These are phyloP conservation scores for Gryllus longicercus DNA, from an alignment of 2,888 invertebrate genomes.

Conservation along the genomic window DNA sequence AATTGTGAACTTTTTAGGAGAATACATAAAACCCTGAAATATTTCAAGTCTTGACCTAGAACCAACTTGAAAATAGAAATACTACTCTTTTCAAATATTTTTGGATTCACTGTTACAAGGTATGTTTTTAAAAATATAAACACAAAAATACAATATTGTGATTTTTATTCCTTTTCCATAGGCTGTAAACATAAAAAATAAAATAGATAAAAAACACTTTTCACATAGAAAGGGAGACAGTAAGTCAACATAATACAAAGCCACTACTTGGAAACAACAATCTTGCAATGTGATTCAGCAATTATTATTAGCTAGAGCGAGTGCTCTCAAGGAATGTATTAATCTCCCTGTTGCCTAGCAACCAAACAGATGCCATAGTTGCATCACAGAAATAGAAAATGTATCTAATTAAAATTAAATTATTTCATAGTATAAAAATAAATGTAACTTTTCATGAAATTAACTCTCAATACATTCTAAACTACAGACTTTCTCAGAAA, in stretches of 20 bases:
- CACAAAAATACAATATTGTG: conserved; percentile 26
- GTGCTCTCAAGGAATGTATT: conserved; percentile 29
- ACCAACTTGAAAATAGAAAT: no score
- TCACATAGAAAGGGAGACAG: conserved; percentile 27
- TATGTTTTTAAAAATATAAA: background rate
- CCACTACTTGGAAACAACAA: conserved; percentile 26
- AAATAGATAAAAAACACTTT: conserved; percentile 32
- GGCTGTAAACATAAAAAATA: conserved; percentile 37
- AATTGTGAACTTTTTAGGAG: no score
- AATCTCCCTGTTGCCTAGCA: conserved; percentile 26
- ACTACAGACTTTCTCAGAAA: conserved; percentile 25
- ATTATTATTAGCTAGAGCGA: background rate
- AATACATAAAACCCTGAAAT: no score
- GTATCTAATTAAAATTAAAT: conserved; percentile 24
- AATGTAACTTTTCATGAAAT: conserved; percentile 19
- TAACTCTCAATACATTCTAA: conserved; percentile 4
- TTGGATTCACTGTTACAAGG: no score
- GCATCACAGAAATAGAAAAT: conserved; percentile 27
- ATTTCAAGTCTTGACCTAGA: no score
- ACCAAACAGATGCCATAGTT: conserved; percentile 26
- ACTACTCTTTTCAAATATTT: no score
- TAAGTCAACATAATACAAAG: conserved; percentile 28
- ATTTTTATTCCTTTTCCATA: conserved; percentile 34
- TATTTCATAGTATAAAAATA: conserved; percentile 23
- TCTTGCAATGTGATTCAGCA: background rate